Evolutionary conservation across 2,113 vertebrate species (phyloP).

Genomic region (Paedocypris sp.): DNA sequence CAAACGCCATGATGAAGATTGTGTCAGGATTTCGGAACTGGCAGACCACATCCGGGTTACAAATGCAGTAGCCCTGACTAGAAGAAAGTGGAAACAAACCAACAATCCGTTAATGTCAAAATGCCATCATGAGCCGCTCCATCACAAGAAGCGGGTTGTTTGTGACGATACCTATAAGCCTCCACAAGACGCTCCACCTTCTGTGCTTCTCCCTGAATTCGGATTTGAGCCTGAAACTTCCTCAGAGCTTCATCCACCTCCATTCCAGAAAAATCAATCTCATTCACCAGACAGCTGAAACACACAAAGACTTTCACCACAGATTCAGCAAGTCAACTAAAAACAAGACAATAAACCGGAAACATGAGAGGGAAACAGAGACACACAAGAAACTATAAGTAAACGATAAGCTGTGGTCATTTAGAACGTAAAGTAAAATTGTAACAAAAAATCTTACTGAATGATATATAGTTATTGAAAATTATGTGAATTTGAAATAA

Average conservation of each 20-base stretch:
- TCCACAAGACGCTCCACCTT: slow-evolving; percentile 96
- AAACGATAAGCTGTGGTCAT: no score
- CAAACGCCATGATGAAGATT: slow-evolving; percentile 97
- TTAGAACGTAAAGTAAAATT: no score
- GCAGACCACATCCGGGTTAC: slow-evolving; percentile 88
- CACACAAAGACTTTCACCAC: neutral
- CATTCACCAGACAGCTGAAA: slow-evolving; percentile 89
- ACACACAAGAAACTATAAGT: no score
- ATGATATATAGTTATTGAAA: no score
- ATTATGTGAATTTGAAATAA: no score
- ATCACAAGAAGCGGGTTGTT: neutral
- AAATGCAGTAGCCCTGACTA: slow-evolving; percentile 97
- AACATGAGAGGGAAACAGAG: no score
- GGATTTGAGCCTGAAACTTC: slow-evolving; percentile 96
- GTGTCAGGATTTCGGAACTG: slow-evolving; percentile 96
- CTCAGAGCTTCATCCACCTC: slow-evolving; percentile 95
- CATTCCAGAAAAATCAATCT: slow-evolving; percentile 95
- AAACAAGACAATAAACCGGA: neutral
- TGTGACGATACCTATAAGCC: slow-evolving; percentile 76
- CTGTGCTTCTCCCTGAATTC: slow-evolving; percentile 93
- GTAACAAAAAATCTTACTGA: no score
- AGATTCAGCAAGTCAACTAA: neutral
- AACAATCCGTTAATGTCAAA: neutral
- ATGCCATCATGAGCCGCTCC: neutral
- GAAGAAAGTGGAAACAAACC: slow-evolving; percentile 11